These are phyloP conservation scores for Acanthopleura granulata DNA, from an alignment of 2,888 invertebrate genomes.

Conservation along the genomic window DNA sequence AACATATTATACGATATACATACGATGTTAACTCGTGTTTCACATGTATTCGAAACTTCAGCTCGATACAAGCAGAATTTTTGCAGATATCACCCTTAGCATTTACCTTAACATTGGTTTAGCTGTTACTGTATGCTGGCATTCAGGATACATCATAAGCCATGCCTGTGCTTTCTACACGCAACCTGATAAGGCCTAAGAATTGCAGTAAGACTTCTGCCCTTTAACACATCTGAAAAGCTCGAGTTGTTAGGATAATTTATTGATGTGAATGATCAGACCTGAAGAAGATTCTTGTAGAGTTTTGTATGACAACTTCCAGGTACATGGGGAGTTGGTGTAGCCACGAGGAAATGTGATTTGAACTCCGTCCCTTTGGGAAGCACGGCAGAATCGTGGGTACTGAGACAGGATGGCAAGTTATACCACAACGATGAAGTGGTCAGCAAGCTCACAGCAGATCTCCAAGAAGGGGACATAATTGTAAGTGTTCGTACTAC, in stretches of 20 bases:
- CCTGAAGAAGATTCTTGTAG: background rate
- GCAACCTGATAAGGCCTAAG: too few relatives aligned
- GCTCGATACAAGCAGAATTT: too few relatives aligned
- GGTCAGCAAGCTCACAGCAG: constrained; percentile 76
- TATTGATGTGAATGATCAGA: background rate
- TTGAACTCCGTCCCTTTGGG: constrained; percentile 90
- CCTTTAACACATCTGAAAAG: too few relatives aligned
- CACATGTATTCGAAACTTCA: too few relatives aligned
- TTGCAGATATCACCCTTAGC: too few relatives aligned
- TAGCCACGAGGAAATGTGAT: constrained; percentile 90
- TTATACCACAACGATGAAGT: constrained; percentile 88
- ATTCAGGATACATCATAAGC: too few relatives aligned
- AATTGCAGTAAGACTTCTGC: too few relatives aligned
- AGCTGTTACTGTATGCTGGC: too few relatives aligned
- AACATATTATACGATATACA: too few relatives aligned
- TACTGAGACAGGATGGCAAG: constrained; percentile 89
- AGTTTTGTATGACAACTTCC: background rate
- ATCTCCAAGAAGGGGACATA: constrained; percentile 92
- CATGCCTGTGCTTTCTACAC: too few relatives aligned
- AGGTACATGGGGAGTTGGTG: constrained; percentile 88
- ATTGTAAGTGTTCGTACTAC: constrained; percentile 76
- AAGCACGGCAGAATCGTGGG: constrained; percentile 90
- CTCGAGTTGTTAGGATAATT: background rate
- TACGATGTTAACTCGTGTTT: too few relatives aligned
- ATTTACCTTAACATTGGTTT: too few relatives aligned